Evolutionary conservation across 2,888 invertebrate species (phyloP), one percentile per base, ranked within the genome.

Genomic region (Strigamia maritima): DNA sequence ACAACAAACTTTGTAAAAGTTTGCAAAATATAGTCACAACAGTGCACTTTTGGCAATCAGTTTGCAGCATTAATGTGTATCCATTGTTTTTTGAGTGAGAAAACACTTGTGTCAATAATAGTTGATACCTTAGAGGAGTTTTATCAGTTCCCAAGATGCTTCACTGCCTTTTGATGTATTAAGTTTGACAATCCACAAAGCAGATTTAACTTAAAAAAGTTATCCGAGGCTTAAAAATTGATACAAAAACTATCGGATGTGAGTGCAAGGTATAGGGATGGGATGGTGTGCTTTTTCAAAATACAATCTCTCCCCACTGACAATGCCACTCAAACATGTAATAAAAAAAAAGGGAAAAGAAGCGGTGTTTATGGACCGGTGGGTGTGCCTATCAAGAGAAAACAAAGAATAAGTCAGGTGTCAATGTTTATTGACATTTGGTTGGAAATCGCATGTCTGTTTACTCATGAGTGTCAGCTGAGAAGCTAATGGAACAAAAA

Each of bases 371-470:
- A 70, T 70, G 70, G 70, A 70, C 70, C 70, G 28, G 70, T 70
- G 70, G 70, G 70, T 70, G 70, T 70, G 70, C 70, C 70, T 70
- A 70, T 70, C 28, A 26, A 70, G 70, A 70, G 24, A 70, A 28
- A 24, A n/a, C 26, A 70, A 70, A 70, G 70, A 70, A 70, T 70
- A 70, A 70, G 70, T 70, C 70, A 70, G 28, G 70, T 70, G 70
- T 70, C 70, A 70, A 70, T 70, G 70, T 70, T 70, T 70, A 70
- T 70, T 70, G 70, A 70, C 70, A 70, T 70, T 70, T 70, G 70
- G 70, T 70, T 70, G 70, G 70, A 70, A 70, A 70, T 28, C 24
- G 28, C 70, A 70, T 70, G 70, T 70, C 28, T 70, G 70, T 70
- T 70, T 70, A 28, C 70, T 70, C 70, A 70, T 70, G 70, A 70